Base-by-base conservation (phyloP, 2,888 invertebrate genomes). In the Ellobium chinense region DNA sequence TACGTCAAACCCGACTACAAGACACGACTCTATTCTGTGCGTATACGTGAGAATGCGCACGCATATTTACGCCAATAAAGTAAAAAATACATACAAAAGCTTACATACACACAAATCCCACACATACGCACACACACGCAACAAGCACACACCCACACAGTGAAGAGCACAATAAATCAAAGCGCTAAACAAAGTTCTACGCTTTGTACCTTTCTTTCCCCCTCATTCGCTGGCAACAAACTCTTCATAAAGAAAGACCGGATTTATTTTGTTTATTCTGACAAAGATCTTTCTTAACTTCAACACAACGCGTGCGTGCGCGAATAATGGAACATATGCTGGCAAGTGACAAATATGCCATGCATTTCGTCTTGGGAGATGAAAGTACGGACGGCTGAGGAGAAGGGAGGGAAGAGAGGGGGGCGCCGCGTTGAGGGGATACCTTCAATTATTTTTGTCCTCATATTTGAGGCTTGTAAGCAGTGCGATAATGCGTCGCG, bases 341-440 rank as follows among this genome's bases (percentile, higher is more conserved):
- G 36, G 72, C 60, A 60, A 58, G 72, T 60, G 72, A 72, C 72
- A 72, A 72, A 56, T 72, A 60, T 60, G 72, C 56, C 72, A 58
- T 60, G 72, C 60, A 60, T 37, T 69, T 58, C 37, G 58, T 34
- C n/a, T 60, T 54, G 27, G 24, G 24, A 37, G 72, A 56, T 56
- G 56, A 58, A 58, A 72, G 34, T 58, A 58, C 29, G 72, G 58
- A 14, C 31, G 24, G 31, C 56, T 9, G 24, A 24, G 72, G 1
- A 36, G 60, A 24, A 36, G n/a, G 9, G 58, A 56, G 14, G 21
- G 36, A n/a, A n/a, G 58, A 58, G 58, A 14, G n/a, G 18, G 4
- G 58, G 58, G n/a, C 18, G 58, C n/a, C 4, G n/a, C 4, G 24
- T 21, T 1, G 46, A 14, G 7, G 31, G 58, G 36, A 24, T 72